These are phyloP conservation scores for Festucalex cinctus DNA, from an alignment of 2,113 vertebrate genomes.

Conservation along the genomic window DNA sequence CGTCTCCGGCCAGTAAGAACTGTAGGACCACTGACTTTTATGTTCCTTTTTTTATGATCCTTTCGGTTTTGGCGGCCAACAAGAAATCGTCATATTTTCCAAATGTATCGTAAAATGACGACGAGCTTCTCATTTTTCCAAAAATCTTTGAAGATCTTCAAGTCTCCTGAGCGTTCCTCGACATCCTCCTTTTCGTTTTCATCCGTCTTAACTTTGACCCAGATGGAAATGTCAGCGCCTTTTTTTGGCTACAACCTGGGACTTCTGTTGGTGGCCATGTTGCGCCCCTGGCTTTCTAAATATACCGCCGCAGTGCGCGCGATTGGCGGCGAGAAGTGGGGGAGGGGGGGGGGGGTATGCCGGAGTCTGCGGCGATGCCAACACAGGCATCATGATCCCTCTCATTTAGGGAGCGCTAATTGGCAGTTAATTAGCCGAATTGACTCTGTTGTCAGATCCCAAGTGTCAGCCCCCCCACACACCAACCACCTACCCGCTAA, in stretches of 20 bases:
- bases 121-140: slow-evolving; percentile 41
- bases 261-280: slow-evolving; percentile 62
- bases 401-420: slow-evolving; percentile 95
- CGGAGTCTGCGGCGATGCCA: slow-evolving; percentile 67
- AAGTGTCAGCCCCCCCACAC: slow-evolving; percentile 71
- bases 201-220: slow-evolving; percentile 69
- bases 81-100: slow-evolving; percentile 77
- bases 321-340: slow-evolving; percentile 31
- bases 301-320: slow-evolving; percentile 61
- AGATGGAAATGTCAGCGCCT: slow-evolving; percentile 74
- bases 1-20: slow-evolving; percentile 50
- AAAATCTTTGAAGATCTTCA: slow-evolving; percentile 56
- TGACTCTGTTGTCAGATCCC: slow-evolving; percentile 88
- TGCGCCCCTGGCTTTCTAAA: slow-evolving; percentile 71
- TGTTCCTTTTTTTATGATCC: slow-evolving; percentile 66
- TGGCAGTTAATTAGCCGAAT: slow-evolving; percentile 96
- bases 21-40: slow-evolving; percentile 63
- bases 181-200: slow-evolving; percentile 33
- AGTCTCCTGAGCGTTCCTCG: slow-evolving; percentile 44
- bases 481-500: slow-evolving; percentile 59
- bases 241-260: slow-evolving; percentile 72
- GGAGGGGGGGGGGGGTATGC: slow-evolving; percentile 31
- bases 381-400: slow-evolving; percentile 87
- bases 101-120: slow-evolving; percentile 70
- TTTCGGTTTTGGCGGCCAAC: slow-evolving; percentile 59